These are phyloP conservation scores for Euproctis similis DNA, from an alignment of 2,888 invertebrate genomes.

Conservation along the genomic window DNA sequence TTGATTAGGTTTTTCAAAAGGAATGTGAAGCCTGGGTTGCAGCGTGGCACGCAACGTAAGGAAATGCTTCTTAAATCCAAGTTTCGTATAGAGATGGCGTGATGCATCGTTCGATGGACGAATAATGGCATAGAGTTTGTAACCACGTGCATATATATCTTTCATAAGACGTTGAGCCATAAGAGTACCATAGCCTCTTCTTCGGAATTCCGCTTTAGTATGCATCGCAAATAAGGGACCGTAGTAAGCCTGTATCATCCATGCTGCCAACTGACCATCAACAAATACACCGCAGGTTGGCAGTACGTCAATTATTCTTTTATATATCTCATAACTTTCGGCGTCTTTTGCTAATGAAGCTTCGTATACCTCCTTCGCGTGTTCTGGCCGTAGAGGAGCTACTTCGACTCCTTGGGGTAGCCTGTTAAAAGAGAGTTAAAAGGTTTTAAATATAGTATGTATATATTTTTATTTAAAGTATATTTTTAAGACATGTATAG, in stretches of 20 bases:
- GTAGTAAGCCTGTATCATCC: slow-evolving; percentile 95
- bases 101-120: slow-evolving; percentile 90
- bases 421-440: slow-evolving; percentile 39
- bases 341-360: slow-evolving; percentile 92
- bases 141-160: slow-evolving; percentile 82
- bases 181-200: slow-evolving; percentile 84
- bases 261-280: slow-evolving; percentile 85
- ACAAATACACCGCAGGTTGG: slow-evolving; percentile 89
- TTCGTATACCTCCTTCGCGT: slow-evolving; percentile 89
- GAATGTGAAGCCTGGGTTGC: no score
- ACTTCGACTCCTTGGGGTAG: slow-evolving; percentile 83
- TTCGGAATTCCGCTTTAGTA: slow-evolving; percentile 84
- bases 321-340: slow-evolving; percentile 89
- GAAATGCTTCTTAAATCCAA: slow-evolving; percentile 87
- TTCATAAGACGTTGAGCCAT: slow-evolving; percentile 81
- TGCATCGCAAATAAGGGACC: slow-evolving; percentile 96
- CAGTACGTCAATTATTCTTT: slow-evolving; percentile 84
- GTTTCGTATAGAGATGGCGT: slow-evolving; percentile 86
- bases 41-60: slow-evolving; percentile 88
- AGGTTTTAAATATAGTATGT: no score
- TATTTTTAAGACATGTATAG: no score
- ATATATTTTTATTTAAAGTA: no score
- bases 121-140: slow-evolving; percentile 90
- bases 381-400: slow-evolving; percentile 83
- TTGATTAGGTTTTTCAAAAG: no score